phyloP scores from a whole-genome alignment of 2,888 invertebrate genomes.

The Melieria omissa region DNA sequence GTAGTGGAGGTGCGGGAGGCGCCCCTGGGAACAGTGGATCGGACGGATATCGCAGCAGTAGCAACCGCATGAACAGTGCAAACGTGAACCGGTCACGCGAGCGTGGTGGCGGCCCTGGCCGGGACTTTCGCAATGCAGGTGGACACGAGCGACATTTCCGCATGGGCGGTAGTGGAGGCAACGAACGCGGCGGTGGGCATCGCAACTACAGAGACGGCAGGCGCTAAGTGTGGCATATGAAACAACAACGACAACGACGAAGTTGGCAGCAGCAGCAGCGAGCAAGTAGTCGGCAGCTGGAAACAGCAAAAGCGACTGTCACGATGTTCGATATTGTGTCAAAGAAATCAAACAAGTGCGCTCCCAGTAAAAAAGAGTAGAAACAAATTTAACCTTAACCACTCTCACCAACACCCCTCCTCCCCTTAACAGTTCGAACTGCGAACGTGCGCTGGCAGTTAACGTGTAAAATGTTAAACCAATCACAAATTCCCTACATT shows the following conservation, averaged over 20 bases:
- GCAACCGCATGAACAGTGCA: conserved; percentile 42
- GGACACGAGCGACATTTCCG: conserved; percentile 69
- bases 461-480: background rate
- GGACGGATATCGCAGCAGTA: conserved; percentile 59
- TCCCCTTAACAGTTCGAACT: background rate
- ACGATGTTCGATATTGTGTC: too few relatives aligned
- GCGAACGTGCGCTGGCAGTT: background rate
- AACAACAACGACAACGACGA: background rate
- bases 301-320: too few relatives aligned
- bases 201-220: conserved; percentile 40
- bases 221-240: conserved; percentile 14
- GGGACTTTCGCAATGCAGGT: conserved; percentile 39
- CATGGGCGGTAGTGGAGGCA: conserved; percentile 52
- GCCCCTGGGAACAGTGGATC: conserved; percentile 47
- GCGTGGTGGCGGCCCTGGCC: conserved; percentile 56
- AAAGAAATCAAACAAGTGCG: too few relatives aligned
- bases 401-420: background rate
- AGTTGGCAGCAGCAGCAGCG: background rate
- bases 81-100: conserved; percentile 59
- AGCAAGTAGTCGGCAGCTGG: too few relatives aligned
- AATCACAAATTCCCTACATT: too few relatives aligned
- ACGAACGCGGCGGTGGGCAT: conserved; percentile 59
- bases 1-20: conserved; percentile 44
- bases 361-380: too few relatives aligned
- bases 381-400: too few relatives aligned